Evolutionary conservation across 2,888 invertebrate genomes (phyloP).

Genomic region (Phytoseiulus persimilis): DNA sequence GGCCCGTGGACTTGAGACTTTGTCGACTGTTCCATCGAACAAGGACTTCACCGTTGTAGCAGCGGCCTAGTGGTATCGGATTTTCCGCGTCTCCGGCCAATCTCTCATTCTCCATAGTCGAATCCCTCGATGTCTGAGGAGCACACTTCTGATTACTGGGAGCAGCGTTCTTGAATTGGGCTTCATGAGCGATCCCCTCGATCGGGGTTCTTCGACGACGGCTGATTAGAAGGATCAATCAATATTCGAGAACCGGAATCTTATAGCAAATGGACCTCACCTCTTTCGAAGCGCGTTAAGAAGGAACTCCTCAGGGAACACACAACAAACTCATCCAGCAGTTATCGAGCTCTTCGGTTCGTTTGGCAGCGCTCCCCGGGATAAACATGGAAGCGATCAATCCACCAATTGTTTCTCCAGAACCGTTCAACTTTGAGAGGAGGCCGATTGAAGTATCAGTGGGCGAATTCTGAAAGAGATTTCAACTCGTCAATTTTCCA

Average conservation of each 20-base stretch:
- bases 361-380: neutral
- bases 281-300: neutral
- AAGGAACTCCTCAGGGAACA: neutral
- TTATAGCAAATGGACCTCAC: too few species aligned
- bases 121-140: too few species aligned
- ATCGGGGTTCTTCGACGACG: too few species aligned
- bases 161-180: too few species aligned
- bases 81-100: constrained; percentile 8
- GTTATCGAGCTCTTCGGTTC: neutral
- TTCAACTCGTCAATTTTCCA: neutral
- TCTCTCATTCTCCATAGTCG: constrained; percentile 14
- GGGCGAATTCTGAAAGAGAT: neutral
- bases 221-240: too few species aligned
- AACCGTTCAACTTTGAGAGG: neutral
- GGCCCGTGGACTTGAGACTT: constrained; percentile 18
- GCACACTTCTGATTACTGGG: too few species aligned
- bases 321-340: neutral
- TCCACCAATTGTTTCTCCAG: neutral
- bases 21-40: constrained; percentile 30
- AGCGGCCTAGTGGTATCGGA: neutral
- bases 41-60: constrained; percentile 31
- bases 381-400: neutral
- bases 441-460: neutral
- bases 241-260: too few species aligned
- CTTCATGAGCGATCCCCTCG: too few species aligned